Base-by-base conservation (phyloP, 2,113 vertebrate genomes). In the Gymnogyps californianus region DNA sequence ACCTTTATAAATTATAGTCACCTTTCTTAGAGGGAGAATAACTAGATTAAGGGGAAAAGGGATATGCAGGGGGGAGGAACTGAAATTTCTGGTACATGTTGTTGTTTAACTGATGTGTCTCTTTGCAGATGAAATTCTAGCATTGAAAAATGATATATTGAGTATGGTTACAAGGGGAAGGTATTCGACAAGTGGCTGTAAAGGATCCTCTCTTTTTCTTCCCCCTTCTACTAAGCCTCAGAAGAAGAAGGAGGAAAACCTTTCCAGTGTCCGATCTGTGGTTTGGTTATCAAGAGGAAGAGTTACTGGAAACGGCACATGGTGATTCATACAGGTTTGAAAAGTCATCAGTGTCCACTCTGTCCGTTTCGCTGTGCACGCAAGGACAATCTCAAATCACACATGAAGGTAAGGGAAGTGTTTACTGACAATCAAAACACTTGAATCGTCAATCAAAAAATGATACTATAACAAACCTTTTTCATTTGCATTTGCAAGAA, bases 361-460 rank as follows among this genome's bases (percentile, higher is more conserved):
- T 99, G 99, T 97, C 99, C 99, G 26, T 99, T 99, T 98, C 99
- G 99, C 90, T 99, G 99, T 97, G 99, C 99, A 97, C 99, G 99
- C 98, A 99, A 99, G 99, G 99, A 99, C 99, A 99, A 99, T 99
- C 99, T 99, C 95, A 99, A 99, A 98, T 99, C 99, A 97, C 99
- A 99, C 97, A 99, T 99, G 99, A 99, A 99, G 99, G 99, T 99
- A 98, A 99, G 98, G 80, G n/a, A 34, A 71, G 13, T 52, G 38
- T 61, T 90, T 38, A 8, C 61, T 90, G 66, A 9, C n/a, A 54
- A 7, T 54, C 69, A 67, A 61, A 84, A 57, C 59, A 55, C 40
- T 64, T 42, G 32, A 58, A 49, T 58, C 19, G 8, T 78, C 26
- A 57, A 6, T 85, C n/a, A 70, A 38, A 72, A 72, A 52, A 36